phyloP scores from a whole-genome alignment of 2,888 invertebrate species.

The Troglohyphantes excavatus region DNA sequence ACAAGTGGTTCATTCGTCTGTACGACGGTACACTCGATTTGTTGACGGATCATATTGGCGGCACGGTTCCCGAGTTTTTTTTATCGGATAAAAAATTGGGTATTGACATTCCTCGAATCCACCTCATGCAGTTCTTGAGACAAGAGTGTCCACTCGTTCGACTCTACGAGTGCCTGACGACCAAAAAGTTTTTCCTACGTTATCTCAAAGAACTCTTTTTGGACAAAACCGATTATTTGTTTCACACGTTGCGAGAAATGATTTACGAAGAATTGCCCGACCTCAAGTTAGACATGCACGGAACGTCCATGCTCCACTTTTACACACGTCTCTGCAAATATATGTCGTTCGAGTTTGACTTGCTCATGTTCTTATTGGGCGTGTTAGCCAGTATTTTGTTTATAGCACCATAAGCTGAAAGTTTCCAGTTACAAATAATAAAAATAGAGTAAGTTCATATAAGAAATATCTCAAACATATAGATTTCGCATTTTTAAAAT shows the following conservation, averaged over 20 bases:
- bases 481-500: no score
- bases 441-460: no score
- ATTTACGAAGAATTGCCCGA: neutral
- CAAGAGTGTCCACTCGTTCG: neutral
- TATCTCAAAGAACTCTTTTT: conserved; percentile 23
- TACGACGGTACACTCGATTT: conserved; percentile 19
- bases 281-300: neutral
- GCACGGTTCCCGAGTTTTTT: conserved; percentile 49
- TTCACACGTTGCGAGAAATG: conserved; percentile 1
- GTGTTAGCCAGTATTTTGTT: conserved; percentile 45
- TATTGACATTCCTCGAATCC: neutral
- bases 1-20: conserved; percentile 42
- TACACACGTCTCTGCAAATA: conserved; percentile 30
- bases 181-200: neutral
- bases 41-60: conserved; percentile 47
- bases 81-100: conserved; percentile 25
- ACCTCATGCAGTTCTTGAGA: neutral
- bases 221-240: conserved; percentile 9
- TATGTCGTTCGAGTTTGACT: conserved; percentile 17
- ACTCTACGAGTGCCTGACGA: neutral
- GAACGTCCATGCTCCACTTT: conserved; percentile 14
- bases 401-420: no score
- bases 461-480: no score
- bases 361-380: conserved; percentile 35
- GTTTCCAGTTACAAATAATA: no score